These are phyloP conservation scores for Euleptes europaea DNA, from an alignment of 2,113 vertebrate genomes.

Conservation along the genomic window DNA sequence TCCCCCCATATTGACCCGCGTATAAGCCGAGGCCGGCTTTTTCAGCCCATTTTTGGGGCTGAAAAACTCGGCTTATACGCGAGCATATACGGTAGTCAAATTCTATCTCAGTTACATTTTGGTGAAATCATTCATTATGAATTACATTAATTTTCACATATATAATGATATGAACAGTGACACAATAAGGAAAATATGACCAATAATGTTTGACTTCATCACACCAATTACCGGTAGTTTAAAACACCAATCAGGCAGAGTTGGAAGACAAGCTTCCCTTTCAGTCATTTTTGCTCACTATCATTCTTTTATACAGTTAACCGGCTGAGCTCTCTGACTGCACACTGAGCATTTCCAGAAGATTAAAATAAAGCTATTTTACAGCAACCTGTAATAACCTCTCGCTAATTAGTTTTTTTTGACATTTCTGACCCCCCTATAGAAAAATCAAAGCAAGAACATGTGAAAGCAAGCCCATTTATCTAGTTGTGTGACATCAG, in stretches of 20 bases:
- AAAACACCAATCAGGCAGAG: constrained; percentile 19
- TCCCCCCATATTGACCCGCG: too few species aligned
- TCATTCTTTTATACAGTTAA: constrained; percentile 12
- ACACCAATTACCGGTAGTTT: constrained; percentile 23
- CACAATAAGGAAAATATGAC: constrained; percentile 22
- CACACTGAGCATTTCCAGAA: constrained; percentile 34
- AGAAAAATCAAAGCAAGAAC: constrained; percentile 34
- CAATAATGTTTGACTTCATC: background rate
- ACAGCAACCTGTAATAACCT: constrained; percentile 25
- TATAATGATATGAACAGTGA: background rate
- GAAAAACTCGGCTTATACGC: too few species aligned
- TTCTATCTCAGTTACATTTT: background rate
- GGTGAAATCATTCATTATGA: constrained; percentile 10
- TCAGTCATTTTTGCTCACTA: constrained; percentile 1
- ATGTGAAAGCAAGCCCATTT: background rate
- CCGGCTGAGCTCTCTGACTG: constrained; percentile 42
- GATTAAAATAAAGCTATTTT: constrained; percentile 48
- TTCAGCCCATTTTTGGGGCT: too few species aligned
- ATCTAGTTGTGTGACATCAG: background rate
- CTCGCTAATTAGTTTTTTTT: constrained; percentile 56
- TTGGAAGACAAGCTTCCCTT: constrained; percentile 29
- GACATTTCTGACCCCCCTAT: constrained; percentile 12
- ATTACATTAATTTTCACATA: background rate
- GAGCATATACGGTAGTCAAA: too few species aligned
- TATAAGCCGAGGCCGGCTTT: too few species aligned